These are phyloP conservation scores for Enteromius afrohamiltoni DNA, from an alignment of 2,797 vertebrate species.

Conservation along the genomic window DNA sequence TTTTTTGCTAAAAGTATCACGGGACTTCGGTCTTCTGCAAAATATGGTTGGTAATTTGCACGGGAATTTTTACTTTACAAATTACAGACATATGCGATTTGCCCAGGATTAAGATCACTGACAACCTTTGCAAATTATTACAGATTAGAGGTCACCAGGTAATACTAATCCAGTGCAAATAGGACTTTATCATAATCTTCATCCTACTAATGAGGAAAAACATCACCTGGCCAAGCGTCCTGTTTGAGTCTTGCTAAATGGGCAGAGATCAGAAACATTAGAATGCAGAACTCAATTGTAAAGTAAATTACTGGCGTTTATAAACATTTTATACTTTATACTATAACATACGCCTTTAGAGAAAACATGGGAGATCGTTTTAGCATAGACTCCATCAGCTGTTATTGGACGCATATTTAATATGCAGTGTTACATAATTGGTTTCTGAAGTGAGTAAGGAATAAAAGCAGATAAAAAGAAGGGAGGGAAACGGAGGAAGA, in stretches of 20 bases:
- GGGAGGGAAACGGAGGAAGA: neutral
- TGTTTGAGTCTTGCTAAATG: neutral
- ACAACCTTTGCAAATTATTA: no score
- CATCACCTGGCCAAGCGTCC: neutral
- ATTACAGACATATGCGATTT: no score
- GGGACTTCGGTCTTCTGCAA: no score
- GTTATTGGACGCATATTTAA: neutral
- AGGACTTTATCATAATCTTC: neutral
- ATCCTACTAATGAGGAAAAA: neutral
- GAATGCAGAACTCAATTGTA: neutral
- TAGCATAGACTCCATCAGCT: neutral
- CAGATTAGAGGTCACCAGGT: no score
- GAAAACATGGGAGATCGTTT: neutral
- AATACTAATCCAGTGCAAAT: no score
- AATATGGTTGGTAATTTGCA: no score
- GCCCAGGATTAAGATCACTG: no score
- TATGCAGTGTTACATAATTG: conserved; percentile 3
- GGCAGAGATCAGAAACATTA: neutral
- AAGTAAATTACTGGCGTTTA: neutral
- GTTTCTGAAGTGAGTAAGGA: neutral
- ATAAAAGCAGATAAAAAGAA: conserved; percentile 15
- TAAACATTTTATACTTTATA: neutral
- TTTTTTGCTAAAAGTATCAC: no score
- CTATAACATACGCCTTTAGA: neutral
- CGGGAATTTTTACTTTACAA: no score